Conservation (phyloP, 2,113 vertebrate genomes). For the Cervus canadensis region DNA sequence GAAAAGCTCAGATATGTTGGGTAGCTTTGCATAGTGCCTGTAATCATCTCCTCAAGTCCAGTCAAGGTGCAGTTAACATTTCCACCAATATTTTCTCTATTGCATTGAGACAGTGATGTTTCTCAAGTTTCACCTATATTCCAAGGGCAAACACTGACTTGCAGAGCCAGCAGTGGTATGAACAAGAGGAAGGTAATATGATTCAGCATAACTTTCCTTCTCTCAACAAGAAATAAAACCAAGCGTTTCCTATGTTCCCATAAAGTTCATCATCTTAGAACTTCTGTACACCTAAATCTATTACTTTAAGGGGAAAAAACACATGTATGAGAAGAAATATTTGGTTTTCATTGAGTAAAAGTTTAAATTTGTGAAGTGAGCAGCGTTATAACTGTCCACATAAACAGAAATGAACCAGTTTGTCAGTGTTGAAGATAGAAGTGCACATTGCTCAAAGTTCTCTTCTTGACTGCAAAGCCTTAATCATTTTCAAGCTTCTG, state of each 20-base stretch:
- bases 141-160: neutral
- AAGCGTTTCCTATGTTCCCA: neutral
- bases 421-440: neutral
- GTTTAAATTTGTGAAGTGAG: neutral
- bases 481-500: conserved; percentile 25
- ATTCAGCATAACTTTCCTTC: neutral
- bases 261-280: neutral
- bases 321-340: neutral
- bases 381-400: neutral
- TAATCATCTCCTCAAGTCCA: neutral
- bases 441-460: neutral
- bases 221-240: neutral
- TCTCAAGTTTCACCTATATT: neutral
- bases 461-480: neutral
- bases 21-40: neutral
- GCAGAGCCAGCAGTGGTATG: neutral
- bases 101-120: too few species aligned
- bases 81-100: neutral
- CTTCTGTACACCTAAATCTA: neutral
- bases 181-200: neutral
- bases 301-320: neutral
- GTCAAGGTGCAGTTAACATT: neutral
- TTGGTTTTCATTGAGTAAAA: neutral
- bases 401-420: neutral
- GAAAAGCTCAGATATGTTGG: neutral